Evolutionary conservation across 2,113 vertebrate genomes (phyloP), one percentile per base, ranked within the genome.

Genomic region (Oryzias melastigma): DNA sequence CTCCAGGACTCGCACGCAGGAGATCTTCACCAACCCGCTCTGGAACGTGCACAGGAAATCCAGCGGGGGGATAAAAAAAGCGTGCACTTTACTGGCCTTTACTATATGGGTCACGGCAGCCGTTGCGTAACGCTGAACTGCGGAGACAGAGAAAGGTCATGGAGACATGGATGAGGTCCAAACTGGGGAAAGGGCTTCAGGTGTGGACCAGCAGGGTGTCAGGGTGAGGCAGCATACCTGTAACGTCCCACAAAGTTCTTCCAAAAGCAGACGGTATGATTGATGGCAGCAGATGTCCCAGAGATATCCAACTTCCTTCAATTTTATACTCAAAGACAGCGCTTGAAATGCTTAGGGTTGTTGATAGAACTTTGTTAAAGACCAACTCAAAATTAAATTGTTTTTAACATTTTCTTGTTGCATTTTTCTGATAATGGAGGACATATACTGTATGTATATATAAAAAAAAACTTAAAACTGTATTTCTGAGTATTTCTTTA

Each of bases 31-130:
- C 48, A 58, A 58, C 65, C 55, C n/a, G 5, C 66, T 57, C 77
- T 45, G 50, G 58, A 61, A 62, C 60, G 70, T 17, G 3, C 54
- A 69, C 67, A 78, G 54, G 59, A 74, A 49, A 55, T 55, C 77
- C 58, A 75, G 16, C 0, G 10, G 64, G 35, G 62, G 41, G 40
- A 19, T 35, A 13, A 15, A 62, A n/a, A 62, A 42, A 16, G 20
- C 45, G 35, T 10, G 14, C n/a, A 46, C 35, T 24, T 68, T 50
- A 48, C 44, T 81, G 78, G 65, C 80, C 81, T 87, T 89, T 88
- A 71, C 55, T 42, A 58, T 73, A 77, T 81, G 77, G 85, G 84
- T 76, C 77, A 82, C 6, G 45, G 54, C 57, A 74, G 76, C 48
- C 22, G 60, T 80, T 81, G 60, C 62, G 20, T 78, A 74, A 83